A percentile compares a stretch with the other conserved stretches of the same genome.
These are phyloP conservation scores for Conus ventricosus DNA, from an alignment of 1,140 invertebrate species.

Conservation along the genomic window DNA sequence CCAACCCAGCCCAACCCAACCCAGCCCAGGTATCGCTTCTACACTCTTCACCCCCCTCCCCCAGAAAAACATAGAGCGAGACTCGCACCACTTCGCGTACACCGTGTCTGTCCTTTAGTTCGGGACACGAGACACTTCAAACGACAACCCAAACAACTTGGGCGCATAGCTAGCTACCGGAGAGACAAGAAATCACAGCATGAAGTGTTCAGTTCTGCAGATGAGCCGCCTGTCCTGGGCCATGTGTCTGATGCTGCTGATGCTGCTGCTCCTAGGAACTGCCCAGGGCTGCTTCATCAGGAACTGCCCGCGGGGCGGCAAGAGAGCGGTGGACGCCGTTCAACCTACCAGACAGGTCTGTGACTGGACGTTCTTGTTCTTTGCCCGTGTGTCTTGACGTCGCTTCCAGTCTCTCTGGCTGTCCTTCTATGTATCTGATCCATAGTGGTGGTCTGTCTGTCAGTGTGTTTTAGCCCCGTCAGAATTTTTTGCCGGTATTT, in stretches of 20 bases:
- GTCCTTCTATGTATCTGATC: background rate
- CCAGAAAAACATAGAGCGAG: too few species aligned
- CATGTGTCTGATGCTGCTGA: conserved; percentile 3
- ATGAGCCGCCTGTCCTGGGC: background rate
- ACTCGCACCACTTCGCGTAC: too few species aligned
- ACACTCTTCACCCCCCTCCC: too few species aligned
- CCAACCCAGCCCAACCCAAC: conserved; percentile 6
- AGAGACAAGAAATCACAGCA: background rate
- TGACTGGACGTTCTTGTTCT: background rate
- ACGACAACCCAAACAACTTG: too few species aligned
- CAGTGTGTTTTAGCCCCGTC: too few species aligned
- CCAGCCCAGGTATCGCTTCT: background rate
- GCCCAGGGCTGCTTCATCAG: conserved; percentile 60
- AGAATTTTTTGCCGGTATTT: too few species aligned
- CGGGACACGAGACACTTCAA: background rate
- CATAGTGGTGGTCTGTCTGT: too few species aligned
- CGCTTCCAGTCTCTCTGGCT: background rate
- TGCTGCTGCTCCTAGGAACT: background rate
- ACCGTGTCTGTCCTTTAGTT: background rate
- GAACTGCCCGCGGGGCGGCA: conserved; percentile 67
- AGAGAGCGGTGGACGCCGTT: conserved; percentile 53
- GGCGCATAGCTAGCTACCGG: background rate
- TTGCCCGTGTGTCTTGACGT: background rate
- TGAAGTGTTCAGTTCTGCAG: background rate
- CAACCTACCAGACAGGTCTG: conserved; percentile 1